These are phyloP conservation scores for Brotula barbata DNA, from an alignment of 2,797 vertebrate genomes.

Conservation along the genomic window DNA sequence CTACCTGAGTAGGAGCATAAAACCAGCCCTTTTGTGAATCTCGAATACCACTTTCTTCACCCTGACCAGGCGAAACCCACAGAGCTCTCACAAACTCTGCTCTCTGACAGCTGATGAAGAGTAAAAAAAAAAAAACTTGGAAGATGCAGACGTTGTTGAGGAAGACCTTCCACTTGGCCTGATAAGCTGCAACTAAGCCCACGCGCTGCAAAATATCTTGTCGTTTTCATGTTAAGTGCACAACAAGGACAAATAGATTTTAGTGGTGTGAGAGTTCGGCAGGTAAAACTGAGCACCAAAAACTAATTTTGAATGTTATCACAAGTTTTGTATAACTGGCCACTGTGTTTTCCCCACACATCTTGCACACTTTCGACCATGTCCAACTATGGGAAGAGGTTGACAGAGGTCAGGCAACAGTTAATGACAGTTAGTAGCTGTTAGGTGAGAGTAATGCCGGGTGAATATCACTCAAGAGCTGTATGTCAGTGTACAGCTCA, in stretches of 20 bases:
- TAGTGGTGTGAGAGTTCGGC: slow-evolving; percentile 69
- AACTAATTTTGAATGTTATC: slow-evolving; percentile 39
- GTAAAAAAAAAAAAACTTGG: slow-evolving; percentile 39
- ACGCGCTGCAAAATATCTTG: slow-evolving; percentile 41
- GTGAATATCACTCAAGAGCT: slow-evolving; percentile 19
- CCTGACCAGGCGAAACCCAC: slow-evolving; percentile 29
- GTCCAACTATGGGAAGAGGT: slow-evolving; percentile 39
- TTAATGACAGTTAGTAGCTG: no score
- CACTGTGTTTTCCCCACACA: slow-evolving; percentile 29
- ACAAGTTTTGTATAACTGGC: slow-evolving; percentile 56
- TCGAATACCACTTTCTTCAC: slow-evolving; percentile 63
- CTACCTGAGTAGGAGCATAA: slow-evolving; percentile 73
- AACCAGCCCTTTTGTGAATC: slow-evolving; percentile 67
- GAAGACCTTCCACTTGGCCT: slow-evolving; percentile 30
- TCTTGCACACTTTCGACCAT: slow-evolving; percentile 15
- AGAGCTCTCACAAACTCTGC: slow-evolving; percentile 8
- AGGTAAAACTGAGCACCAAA: slow-evolving; percentile 59
- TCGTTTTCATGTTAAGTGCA: slow-evolving; percentile 65
- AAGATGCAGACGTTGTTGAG: slow-evolving; percentile 37
- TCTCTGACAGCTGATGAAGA: slow-evolving; percentile 41
- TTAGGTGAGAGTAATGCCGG: slow-evolving; percentile 37
- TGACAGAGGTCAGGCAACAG: slow-evolving; percentile 10
- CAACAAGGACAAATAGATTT: slow-evolving; percentile 53
- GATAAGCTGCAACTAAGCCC: slow-evolving; percentile 48
- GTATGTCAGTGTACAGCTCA: slow-evolving; percentile 36